phyloP scores from a whole-genome alignment of 2,797 vertebrate genomes.

The Enteromius mattozi region DNA sequence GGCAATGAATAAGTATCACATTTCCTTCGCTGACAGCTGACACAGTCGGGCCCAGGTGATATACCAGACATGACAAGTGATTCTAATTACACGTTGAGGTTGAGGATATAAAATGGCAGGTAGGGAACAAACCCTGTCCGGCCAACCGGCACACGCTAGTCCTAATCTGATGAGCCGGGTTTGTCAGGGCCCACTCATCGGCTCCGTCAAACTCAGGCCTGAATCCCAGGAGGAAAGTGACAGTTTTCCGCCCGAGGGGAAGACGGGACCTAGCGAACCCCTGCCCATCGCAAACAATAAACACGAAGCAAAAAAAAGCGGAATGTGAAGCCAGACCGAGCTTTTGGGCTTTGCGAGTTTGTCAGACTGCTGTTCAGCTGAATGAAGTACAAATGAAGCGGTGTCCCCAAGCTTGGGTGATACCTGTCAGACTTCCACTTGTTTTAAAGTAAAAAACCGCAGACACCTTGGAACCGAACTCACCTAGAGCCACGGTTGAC shows the following conservation, averaged over 20 bases:
- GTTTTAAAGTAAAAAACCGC: constrained; percentile 48
- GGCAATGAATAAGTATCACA: constrained; percentile 86
- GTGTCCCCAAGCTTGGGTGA: constrained; percentile 63
- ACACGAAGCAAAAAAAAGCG: constrained; percentile 69
- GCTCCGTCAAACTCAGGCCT: constrained; percentile 73
- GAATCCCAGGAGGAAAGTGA: constrained; percentile 74
- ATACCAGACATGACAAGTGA: constrained; percentile 87
- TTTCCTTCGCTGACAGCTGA: constrained; percentile 86
- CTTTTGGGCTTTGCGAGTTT: constrained; percentile 70
- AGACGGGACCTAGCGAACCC: constrained; percentile 71
- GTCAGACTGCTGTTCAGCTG: constrained; percentile 69
- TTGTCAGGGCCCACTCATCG: constrained; percentile 80
- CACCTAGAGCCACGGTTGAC: constrained; percentile 56
- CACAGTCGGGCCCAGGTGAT: constrained; percentile 83
- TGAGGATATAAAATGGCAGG: constrained; percentile 85
- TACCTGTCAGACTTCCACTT: constrained; percentile 67
- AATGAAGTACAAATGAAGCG: constrained; percentile 69
- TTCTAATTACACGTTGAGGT: constrained; percentile 86
- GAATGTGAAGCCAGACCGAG: constrained; percentile 68
- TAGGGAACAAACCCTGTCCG: constrained; percentile 82
- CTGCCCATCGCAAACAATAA: constrained; percentile 76
- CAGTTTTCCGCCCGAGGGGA: constrained; percentile 82
- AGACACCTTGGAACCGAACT: constrained; percentile 27
- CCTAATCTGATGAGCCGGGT: constrained; percentile 75
- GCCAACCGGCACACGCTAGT: constrained; percentile 70